Base-by-base conservation (phyloP, 2,113 vertebrate species). In the Chauna torquata region DNA sequence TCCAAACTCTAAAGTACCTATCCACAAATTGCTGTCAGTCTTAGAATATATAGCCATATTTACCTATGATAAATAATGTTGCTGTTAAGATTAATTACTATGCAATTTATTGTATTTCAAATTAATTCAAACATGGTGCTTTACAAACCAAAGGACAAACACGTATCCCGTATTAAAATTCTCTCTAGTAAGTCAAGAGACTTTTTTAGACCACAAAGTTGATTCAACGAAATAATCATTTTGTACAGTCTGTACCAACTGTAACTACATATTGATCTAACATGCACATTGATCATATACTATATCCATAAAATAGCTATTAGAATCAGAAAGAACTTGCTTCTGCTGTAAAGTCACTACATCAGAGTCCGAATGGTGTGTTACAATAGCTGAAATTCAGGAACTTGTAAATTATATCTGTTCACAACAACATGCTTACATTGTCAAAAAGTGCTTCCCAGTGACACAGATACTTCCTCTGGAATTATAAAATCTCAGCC, bases 1-100 rank as follows among this genome's bases (percentile, higher is more conserved):
- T 79, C 40, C 19, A 66, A 90, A 66, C 11, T 74, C 49, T 12
- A 96, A 91, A 98, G 97, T 85, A 98, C 94, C 71, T 66, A 36
- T 14, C 80, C 68, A 91, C 16, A 84, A 57, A 84, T 82, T 90
- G 34, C 52, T 76, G 45, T 34, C 57, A 61, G 40, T 49, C 50
- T 57, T 86, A 69, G 47, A 91, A 84, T 80, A 79, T n/a, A 72
- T 8, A 61, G 25, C 36, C 62, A 24, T 62, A 61, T 52, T 93
- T 84, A 36, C 7, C 34, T 82, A 50, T 19, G 12, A 83, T 62
- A 66, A 12, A 54, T 42, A 59, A 40, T 4, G 30, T 57, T 81
- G 5, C 38, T 75, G 13, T 17, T 17, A 92, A 86, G 44, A 94
- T 76, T 82, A 74, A 96, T 86, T 81, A 69, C 65, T 61, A 16